Conservation (phyloP, 2,888 invertebrate genomes). For the Megaustenia siamemsis region DNA sequence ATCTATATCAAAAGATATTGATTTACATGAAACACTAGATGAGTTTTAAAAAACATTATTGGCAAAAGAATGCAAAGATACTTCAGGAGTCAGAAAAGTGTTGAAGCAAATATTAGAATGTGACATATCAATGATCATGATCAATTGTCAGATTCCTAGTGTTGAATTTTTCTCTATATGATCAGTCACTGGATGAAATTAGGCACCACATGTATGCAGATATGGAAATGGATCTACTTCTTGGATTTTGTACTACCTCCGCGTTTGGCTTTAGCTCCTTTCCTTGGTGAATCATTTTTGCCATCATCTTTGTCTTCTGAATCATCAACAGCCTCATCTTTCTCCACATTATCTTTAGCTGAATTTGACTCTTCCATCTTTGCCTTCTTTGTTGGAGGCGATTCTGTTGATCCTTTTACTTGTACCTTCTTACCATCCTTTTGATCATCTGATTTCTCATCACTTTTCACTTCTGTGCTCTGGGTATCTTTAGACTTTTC, state of each 20-base stretch:
- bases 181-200: not conserved
- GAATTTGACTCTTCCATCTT: constrained; percentile 17
- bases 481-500: not conserved
- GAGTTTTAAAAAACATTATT: too few species aligned
- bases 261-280: constrained; percentile 5
- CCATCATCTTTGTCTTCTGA: not conserved
- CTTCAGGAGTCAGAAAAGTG: too few species aligned
- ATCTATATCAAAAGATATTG: too few species aligned
- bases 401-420: not conserved
- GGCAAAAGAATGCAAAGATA: too few species aligned
- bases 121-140: too few species aligned
- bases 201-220: not conserved
- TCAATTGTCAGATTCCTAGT: too few species aligned
- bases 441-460: not conserved
- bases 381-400: constrained; percentile 22
- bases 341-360: not conserved
- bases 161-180: not conserved
- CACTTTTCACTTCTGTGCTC: not conserved
- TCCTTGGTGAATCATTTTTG: not conserved
- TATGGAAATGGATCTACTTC: not conserved
- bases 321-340: constrained; percentile 6
- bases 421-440: not conserved
- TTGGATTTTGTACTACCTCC: not conserved
- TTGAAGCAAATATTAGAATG: too few species aligned
- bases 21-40: too few species aligned